Conservation (phyloP, 2,888 invertebrate species). For the Aelia acuminata region DNA sequence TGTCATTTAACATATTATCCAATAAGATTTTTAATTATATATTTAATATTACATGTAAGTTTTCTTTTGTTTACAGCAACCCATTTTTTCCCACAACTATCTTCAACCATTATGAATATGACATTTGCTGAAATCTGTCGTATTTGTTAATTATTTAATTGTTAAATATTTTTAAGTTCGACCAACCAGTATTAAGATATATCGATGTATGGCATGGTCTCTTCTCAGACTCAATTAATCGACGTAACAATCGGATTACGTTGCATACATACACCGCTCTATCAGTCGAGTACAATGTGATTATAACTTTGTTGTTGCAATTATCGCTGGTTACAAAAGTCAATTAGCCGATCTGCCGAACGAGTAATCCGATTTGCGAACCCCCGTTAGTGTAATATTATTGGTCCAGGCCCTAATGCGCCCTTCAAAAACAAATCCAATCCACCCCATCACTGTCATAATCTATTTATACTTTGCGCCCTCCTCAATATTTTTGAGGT, state of each 20-base stretch:
- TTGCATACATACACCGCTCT: background rate
- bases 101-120: too few species aligned
- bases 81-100: too few species aligned
- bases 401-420: background rate
- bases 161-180: too few species aligned
- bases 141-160: too few species aligned
- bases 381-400: background rate
- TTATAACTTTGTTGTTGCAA: background rate
- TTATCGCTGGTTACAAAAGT: background rate
- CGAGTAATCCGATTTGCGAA: background rate
- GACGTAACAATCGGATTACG: background rate
- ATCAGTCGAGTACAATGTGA: background rate
- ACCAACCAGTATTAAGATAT: too few species aligned
- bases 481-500: background rate
- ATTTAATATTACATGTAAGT: too few species aligned
- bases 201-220: background rate
- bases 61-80: too few species aligned
- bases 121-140: too few species aligned
- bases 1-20: too few species aligned
- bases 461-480: background rate
- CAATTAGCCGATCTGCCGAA: background rate
- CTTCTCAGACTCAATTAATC: background rate
- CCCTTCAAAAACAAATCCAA: conserved; percentile 4
- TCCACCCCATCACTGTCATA: background rate
- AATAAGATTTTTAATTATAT: too few species aligned